phyloP scores from a whole-genome alignment of 1,140 invertebrate genomes.

The Rhysida immarginata region DNA sequence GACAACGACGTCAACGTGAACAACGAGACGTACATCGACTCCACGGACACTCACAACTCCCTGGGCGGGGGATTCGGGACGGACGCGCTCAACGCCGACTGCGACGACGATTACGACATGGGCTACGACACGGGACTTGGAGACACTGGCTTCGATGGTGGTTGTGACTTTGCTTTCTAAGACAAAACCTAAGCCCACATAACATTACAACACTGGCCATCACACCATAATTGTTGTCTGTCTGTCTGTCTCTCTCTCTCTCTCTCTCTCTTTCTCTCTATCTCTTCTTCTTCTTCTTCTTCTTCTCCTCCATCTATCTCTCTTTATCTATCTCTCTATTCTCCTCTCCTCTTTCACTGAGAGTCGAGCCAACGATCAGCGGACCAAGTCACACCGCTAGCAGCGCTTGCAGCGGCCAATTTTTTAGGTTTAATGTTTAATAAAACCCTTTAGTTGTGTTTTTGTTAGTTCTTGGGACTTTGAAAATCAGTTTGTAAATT shows the following conservation, averaged over 20 bases:
- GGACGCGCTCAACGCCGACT: neutral
- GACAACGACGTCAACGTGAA: neutral
- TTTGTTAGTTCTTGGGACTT: too few species aligned
- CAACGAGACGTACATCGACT: too few species aligned
- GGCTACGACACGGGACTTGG: neutral
- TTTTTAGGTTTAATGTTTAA: too few species aligned
- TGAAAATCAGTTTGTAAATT: too few species aligned
- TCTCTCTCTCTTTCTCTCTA: too few species aligned
- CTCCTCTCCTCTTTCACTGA: neutral
- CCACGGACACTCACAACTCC: neutral
- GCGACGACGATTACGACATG: neutral
- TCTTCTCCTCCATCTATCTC: neutral
- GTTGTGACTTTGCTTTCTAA: neutral
- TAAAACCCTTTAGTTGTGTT: too few species aligned
- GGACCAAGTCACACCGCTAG: neutral
- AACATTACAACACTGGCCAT: neutral
- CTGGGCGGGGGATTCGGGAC: neutral
- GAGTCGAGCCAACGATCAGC: neutral
- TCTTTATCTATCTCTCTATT: neutral
- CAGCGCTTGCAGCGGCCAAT: too few species aligned
- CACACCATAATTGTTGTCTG: neutral
- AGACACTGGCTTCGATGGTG: neutral
- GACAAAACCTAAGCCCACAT: too few species aligned
- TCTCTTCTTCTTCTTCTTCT: too few species aligned
- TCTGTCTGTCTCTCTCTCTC: neutral